Base-by-base conservation (phyloP, 2,113 vertebrate genomes). In the Cryptoleucopteryx plumbea region DNA sequence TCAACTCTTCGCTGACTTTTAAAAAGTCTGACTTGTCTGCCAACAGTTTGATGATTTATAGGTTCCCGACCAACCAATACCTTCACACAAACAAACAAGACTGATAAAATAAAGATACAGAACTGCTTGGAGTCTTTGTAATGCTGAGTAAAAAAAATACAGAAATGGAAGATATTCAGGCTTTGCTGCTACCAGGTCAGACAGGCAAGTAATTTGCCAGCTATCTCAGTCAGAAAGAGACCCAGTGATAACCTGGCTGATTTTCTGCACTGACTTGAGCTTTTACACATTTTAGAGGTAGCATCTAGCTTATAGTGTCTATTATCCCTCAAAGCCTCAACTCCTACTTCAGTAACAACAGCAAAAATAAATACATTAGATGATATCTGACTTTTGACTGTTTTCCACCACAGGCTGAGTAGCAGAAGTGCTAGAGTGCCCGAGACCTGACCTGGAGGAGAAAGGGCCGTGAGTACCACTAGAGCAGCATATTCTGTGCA, bases 71-170 rank as follows among this genome's bases (percentile, higher is more conserved):
- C 1, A 1, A 93, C 22, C n/a, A 55, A 72, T 80, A 92, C n/a
- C 63, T 84, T 83, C 59, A 82, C 47, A 88, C 71, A 96, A 96
- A 88, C 27, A 96, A 91, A 74, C 23, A 90, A 80, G 34, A 85
- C 3, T 43, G 52, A 67, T 40, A 93, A 93, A 91, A 82, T 59
- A 95, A 86, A 86, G 92, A 94, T n/a, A 75, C 22, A 74, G 22
- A 88, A 22, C 50, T 85, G 75, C 47, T 11, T 77, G 40, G 25
- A 59, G 66, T 32, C 19, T 42, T 73, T 13, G 15, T 21, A 85
- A 31, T 22, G 26, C 8, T 73, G 42, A 93, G 48, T n/a, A 3
- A 71, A 50, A 88, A 61, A 63, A 14, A 42, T 3, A 71, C 0
- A 75, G 34, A 89, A 83, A 58, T 55, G 2, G 34, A 88, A 96